Evolutionary conservation across 2,888 invertebrate genomes (phyloP).

Genomic region (Creontiades dilutus): DNA sequence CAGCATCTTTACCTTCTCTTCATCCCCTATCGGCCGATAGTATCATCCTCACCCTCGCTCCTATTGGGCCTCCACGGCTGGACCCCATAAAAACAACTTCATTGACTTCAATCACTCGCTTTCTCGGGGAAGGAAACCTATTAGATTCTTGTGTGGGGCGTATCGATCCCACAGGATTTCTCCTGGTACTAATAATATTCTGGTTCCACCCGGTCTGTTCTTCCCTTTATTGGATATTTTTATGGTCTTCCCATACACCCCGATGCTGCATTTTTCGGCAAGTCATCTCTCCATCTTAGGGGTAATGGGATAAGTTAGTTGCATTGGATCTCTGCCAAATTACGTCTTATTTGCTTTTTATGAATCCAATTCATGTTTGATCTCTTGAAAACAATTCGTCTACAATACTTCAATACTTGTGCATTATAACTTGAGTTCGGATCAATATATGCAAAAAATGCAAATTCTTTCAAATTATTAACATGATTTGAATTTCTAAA

Average conservation of each 20-base stretch:
- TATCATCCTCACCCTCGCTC: constrained; percentile 60
- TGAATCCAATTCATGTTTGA: background rate
- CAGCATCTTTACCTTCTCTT: constrained; percentile 56
- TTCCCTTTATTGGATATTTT: constrained; percentile 65
- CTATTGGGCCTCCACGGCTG: background rate
- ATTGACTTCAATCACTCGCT: constrained; percentile 69
- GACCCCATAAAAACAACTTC: constrained; percentile 70
- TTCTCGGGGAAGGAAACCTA: constrained; percentile 55
- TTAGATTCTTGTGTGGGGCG: constrained; percentile 61
- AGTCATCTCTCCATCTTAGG: background rate
- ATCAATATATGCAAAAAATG: too few species aligned
- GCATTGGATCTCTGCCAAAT: too few species aligned
- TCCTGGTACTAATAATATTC: constrained; percentile 70
- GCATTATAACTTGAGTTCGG: too few species aligned
- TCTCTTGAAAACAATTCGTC: too few species aligned
- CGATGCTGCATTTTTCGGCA: background rate
- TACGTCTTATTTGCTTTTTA: too few species aligned
- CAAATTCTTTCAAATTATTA: too few species aligned
- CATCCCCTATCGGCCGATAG: constrained; percentile 34
- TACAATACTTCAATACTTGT: too few species aligned
- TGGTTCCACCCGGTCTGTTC: constrained; percentile 63
- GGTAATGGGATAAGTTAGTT: too few species aligned
- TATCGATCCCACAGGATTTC: constrained; percentile 67
- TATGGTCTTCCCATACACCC: constrained; percentile 26
- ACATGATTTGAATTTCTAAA: too few species aligned